Evolutionary conservation across 2,888 invertebrate species (phyloP).

Genomic region (Hymenopus coronatus): DNA sequence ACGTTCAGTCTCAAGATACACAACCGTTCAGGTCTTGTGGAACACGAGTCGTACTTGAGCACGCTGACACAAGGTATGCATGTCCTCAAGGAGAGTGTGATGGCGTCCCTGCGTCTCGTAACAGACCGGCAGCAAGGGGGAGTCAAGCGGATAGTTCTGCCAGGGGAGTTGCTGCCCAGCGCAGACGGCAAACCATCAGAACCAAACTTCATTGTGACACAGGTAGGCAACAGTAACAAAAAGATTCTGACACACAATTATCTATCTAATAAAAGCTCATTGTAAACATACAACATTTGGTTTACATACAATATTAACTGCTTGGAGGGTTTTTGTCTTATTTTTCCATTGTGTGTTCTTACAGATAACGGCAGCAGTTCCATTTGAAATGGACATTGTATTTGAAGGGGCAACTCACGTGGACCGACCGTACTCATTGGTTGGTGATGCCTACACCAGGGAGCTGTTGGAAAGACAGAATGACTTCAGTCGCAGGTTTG

Average conservation of each 20-base stretch:
- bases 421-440: constrained; percentile 54
- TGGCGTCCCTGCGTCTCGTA: constrained; percentile 64
- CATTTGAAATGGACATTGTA: constrained; percentile 78
- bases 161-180: constrained; percentile 55
- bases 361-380: constrained; percentile 66
- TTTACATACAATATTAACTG: too few species aligned
- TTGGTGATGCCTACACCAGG: constrained; percentile 64
- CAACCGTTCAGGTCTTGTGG: constrained; percentile 48
- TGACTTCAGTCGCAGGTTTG: constrained; percentile 75
- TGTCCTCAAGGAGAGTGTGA: constrained; percentile 71
- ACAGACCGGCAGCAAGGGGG: constrained; percentile 50
- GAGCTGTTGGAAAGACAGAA: constrained; percentile 58
- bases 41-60: constrained; percentile 71
- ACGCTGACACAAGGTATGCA: constrained; percentile 69
- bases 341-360: background rate
- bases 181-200: constrained; percentile 42
- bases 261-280: too few species aligned
- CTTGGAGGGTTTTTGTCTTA: too few species aligned
- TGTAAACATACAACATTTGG: too few species aligned
- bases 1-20: constrained; percentile 65
- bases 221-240: constrained; percentile 41
- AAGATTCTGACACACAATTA: too few species aligned
- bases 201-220: constrained; percentile 76
- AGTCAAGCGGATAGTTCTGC: constrained; percentile 57
- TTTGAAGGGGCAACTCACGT: constrained; percentile 73